phyloP scores from a whole-genome alignment of 2,797 vertebrate genomes.

The Merluccius polli region DNA sequence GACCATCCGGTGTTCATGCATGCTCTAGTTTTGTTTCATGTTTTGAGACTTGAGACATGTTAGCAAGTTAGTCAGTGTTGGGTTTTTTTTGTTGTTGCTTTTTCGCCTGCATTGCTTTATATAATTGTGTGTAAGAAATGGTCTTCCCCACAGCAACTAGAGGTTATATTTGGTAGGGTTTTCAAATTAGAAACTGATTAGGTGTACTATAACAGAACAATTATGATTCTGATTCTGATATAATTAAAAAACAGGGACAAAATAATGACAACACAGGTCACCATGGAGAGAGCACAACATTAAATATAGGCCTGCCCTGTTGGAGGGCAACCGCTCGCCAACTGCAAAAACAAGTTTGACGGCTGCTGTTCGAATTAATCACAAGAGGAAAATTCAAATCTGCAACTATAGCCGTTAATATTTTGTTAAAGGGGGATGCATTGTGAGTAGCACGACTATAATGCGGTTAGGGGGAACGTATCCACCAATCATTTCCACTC shows the following conservation, averaged over 20 bases:
- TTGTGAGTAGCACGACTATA: too few relatives aligned
- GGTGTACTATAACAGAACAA: neutral
- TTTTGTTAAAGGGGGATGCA: too few relatives aligned
- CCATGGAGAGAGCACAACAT: conserved; percentile 58
- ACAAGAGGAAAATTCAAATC: conserved; percentile 35
- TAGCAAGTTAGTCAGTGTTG: neutral
- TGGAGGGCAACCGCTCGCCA: conserved; percentile 42
- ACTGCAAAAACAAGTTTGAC: conserved; percentile 62
- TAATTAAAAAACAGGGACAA: conserved; percentile 2
- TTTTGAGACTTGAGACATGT: neutral
- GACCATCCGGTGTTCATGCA: too few relatives aligned
- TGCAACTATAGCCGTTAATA: too few relatives aligned
- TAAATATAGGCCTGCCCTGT: conserved; percentile 45
- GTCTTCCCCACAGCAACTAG: neutral
- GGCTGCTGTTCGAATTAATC: too few relatives aligned
- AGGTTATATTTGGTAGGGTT: neutral
- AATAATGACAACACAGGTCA: conserved; percentile 44
- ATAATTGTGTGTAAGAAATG: neutral
- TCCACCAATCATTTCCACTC: too few relatives aligned
- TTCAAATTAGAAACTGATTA: neutral
- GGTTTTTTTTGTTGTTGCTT: neutral
- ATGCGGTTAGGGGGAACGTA: too few relatives aligned
- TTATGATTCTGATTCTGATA: neutral
- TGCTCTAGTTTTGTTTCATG: neutral
- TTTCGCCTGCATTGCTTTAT: neutral